A percentile compares a stretch with the other conserved stretches of the same genome.
Evolutionary conservation across 2,113 vertebrate genomes (phyloP).

Genomic region (Python bivittatus): DNA sequence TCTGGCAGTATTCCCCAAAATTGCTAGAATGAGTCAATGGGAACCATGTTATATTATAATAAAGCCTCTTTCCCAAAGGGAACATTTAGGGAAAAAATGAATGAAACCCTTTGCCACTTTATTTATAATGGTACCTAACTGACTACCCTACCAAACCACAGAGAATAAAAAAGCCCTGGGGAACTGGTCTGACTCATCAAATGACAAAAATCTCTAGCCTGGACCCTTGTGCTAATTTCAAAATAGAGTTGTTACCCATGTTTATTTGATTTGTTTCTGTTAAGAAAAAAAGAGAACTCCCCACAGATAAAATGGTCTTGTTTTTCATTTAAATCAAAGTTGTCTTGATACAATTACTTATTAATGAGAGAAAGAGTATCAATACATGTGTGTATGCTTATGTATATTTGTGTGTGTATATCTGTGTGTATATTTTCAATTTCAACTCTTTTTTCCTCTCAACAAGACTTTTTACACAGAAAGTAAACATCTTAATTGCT

Average conservation of each 20-base stretch:
- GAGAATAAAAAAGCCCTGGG: neutral
- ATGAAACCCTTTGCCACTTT: neutral
- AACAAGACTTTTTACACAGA: neutral
- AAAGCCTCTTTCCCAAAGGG: neutral
- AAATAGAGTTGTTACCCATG: neutral
- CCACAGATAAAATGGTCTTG: neutral
- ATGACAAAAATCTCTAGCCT: neutral
- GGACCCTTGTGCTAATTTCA: neutral
- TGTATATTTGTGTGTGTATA: neutral
- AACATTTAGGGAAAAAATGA: neutral
- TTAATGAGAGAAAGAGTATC: neutral
- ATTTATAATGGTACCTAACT: neutral
- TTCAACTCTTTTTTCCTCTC: neutral
- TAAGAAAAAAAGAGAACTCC: neutral
- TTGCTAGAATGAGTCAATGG: neutral
- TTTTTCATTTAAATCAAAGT: neutral
- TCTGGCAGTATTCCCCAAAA: neutral
- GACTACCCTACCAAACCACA: too few relatives aligned
- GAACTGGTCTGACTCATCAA: neutral
- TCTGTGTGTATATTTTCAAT: neutral
- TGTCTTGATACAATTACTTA: neutral
- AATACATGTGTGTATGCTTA: neutral
- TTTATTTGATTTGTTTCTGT: neutral
- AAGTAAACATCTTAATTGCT: constrained; percentile 6
- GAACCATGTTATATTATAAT: neutral